Conservation (phyloP, 2,888 invertebrate genomes). For the Oeneis ivallda region DNA sequence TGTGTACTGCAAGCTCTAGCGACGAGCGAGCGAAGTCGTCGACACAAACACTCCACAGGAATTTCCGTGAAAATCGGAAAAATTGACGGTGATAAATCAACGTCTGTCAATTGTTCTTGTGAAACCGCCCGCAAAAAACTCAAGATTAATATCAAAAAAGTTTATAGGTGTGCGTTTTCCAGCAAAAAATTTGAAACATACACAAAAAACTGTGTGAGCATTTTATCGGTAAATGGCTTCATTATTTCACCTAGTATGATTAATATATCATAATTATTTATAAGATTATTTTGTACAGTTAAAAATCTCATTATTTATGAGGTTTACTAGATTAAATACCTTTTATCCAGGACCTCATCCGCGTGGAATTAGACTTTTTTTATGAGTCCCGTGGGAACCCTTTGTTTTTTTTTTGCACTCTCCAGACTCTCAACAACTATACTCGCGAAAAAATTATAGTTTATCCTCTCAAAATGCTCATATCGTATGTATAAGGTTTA, state of each 20-base stretch:
- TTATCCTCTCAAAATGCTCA: too few species aligned
- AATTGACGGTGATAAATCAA: conserved; percentile 52
- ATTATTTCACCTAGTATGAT: neutral
- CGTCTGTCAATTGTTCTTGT: conserved; percentile 46
- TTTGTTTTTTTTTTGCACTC: too few species aligned
- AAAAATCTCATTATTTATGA: neutral
- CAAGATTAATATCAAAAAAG: conserved; percentile 7
- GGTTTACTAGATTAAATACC: too few species aligned
- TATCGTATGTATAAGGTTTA: too few species aligned
- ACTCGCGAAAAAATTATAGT: too few species aligned
- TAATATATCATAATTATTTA: neutral
- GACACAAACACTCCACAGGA: conserved; percentile 55
- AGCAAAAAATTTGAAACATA: neutral
- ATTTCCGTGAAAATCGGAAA: conserved; percentile 46
- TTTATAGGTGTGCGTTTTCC: neutral
- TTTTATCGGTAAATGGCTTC: conserved; percentile 6
- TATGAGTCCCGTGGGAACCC: too few species aligned
- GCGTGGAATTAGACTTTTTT: too few species aligned
- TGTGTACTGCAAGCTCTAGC: conserved; percentile 51
- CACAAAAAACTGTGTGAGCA: neutral
- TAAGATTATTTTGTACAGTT: neutral
- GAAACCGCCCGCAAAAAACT: conserved; percentile 24
- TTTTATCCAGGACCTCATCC: too few species aligned
- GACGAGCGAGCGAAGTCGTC: conserved; percentile 52
- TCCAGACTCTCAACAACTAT: too few species aligned